These are phyloP conservation scores for Aphodius sticticus DNA, from an alignment of 2,888 invertebrate genomes.

Conservation along the genomic window DNA sequence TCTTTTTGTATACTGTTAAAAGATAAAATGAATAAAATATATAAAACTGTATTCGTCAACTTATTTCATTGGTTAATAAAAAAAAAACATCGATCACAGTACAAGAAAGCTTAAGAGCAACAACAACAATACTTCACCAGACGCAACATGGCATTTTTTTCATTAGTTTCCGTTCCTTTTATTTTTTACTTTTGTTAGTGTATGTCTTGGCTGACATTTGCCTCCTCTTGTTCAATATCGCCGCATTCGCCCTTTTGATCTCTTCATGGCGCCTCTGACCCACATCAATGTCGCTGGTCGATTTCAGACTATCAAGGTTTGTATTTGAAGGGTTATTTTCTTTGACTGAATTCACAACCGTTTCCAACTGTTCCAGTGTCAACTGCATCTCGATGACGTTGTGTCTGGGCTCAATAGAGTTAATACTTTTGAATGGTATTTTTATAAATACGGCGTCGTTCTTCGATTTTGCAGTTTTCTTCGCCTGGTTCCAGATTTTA, in stretches of 20 bases:
- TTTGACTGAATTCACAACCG: constrained; percentile 43
- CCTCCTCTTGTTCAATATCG: constrained; percentile 28
- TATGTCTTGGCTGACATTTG: constrained; percentile 30
- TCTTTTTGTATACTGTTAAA: constrained; percentile 58
- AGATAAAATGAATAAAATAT: constrained; percentile 34
- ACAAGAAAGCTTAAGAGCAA: neutral
- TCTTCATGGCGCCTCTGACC: constrained; percentile 33
- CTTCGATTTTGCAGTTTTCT: constrained; percentile 52
- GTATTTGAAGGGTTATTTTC: neutral
- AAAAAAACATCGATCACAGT: constrained; percentile 31
- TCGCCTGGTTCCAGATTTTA: constrained; percentile 55
- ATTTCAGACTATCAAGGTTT: constrained; percentile 28
- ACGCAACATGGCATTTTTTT: neutral
- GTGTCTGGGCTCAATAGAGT: constrained; percentile 43
- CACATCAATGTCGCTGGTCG: constrained; percentile 34
- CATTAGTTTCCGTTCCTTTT: neutral
- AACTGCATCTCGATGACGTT: constrained; percentile 51
- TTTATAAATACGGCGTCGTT: constrained; percentile 56
- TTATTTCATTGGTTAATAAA: constrained; percentile 26
- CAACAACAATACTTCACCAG: neutral
- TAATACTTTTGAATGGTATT: constrained; percentile 48
- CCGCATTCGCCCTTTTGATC: constrained; percentile 33
- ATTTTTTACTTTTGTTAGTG: neutral
- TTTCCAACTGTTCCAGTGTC: constrained; percentile 53
- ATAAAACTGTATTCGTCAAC: constrained; percentile 4